phyloP scores from a whole-genome alignment of 2,888 invertebrate genomes.

The Polyploca ridens region DNA sequence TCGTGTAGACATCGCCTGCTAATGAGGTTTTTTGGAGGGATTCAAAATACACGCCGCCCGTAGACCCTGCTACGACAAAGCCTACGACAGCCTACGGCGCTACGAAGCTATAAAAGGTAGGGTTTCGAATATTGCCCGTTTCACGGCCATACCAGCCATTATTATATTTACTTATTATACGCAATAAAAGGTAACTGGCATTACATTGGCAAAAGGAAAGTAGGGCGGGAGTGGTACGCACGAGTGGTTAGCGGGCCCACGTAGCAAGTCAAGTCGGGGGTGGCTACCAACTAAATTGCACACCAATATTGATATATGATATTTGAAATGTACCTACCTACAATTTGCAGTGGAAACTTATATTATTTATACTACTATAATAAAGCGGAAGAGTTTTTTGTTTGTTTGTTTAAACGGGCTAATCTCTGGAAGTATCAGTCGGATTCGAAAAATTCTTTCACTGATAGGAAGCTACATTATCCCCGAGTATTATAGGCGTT shows the following conservation, averaged over 20 bases:
- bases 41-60: conserved; percentile 11
- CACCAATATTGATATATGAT: conserved; percentile 22
- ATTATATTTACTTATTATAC: conserved; percentile 53
- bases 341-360: neutral
- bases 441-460: no score
- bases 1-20: conserved; percentile 2
- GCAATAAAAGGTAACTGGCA: conserved; percentile 51
- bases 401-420: no score
- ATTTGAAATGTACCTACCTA: neutral
- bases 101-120: conserved; percentile 37
- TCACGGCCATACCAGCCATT: conserved; percentile 40
- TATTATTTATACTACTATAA: no score
- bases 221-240: conserved; percentile 36
- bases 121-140: conserved; percentile 39
- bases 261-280: conserved; percentile 17
- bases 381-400: no score
- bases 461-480: no score
- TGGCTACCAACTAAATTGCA: conserved; percentile 32
- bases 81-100: conserved; percentile 19
- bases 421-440: no score
- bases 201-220: conserved; percentile 34
- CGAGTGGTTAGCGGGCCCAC: conserved; percentile 29
- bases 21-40: conserved; percentile 6
- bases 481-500: no score
- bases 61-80: conserved; percentile 19